These are phyloP conservation scores for Mythimna impura DNA, from an alignment of 2,888 invertebrate genomes.

Conservation along the genomic window DNA sequence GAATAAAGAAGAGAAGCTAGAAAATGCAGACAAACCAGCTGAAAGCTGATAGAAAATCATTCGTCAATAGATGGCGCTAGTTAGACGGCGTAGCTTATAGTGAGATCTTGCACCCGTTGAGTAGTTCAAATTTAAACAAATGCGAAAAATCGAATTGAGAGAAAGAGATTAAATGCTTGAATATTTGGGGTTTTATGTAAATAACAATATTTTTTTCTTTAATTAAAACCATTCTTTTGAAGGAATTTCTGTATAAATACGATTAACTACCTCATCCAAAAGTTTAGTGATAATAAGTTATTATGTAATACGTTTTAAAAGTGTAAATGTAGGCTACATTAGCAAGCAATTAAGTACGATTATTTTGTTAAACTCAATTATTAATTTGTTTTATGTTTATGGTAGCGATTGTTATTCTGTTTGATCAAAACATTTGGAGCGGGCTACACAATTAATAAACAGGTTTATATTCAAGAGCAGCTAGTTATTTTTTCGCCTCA, in stretches of 20 bases:
- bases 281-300: neutral
- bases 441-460: constrained; percentile 57
- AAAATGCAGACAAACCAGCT: constrained; percentile 38
- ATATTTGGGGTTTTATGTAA: neutral
- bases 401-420: neutral
- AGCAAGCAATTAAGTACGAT: constrained; percentile 1
- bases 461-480: constrained; percentile 50
- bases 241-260: neutral
- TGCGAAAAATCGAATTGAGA: neutral
- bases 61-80: constrained; percentile 34
- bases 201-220: neutral
- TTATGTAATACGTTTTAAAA: neutral
- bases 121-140: neutral
- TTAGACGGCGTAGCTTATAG: neutral
- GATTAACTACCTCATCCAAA: neutral
- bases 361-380: constrained; percentile 11
- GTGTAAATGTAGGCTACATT: neutral
- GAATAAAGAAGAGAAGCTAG: constrained; percentile 24
- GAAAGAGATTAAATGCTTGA: neutral
- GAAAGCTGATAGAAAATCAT: constrained; percentile 53
- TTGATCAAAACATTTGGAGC: constrained; percentile 15
- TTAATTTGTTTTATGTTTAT: constrained; percentile 14
- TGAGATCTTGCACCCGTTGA: neutral
- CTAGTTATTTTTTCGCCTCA: constrained; percentile 60
- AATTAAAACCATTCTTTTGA: neutral